phyloP scores from a whole-genome alignment of 2,113 vertebrate genomes.

The Isurus oxyrinchus region DNA sequence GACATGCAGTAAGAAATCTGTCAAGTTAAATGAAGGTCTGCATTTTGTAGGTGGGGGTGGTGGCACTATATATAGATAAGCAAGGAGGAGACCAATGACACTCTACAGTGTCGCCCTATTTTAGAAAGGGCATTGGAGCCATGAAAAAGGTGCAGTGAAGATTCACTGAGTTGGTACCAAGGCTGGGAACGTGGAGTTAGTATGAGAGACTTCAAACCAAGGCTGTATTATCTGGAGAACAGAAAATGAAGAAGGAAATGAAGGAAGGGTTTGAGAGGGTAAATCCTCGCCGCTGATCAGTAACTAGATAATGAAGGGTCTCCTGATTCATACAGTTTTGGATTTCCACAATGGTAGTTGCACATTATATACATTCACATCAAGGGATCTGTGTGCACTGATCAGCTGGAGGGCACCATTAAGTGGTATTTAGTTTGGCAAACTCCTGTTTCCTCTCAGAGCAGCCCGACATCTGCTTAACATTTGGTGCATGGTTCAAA shows the following conservation, averaged over 20 bases:
- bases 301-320: background rate
- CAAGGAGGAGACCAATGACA: background rate
- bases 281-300: background rate
- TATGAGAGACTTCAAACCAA: background rate
- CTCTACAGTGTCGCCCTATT: background rate
- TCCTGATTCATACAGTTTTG: background rate
- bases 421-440: conserved; percentile 33
- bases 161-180: background rate
- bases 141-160: too few species aligned
- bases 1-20: background rate
- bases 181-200: background rate
- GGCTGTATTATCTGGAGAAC: background rate
- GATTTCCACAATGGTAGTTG: background rate
- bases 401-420: conserved; percentile 8
- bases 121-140: background rate
- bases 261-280: background rate
- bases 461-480: conserved; percentile 15
- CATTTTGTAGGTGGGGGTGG: background rate
- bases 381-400: background rate
- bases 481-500: conserved; percentile 30
- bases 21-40: background rate
- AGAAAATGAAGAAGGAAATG: background rate
- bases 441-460: conserved; percentile 3
- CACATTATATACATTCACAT: background rate
- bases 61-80: background rate